Conservation (phyloP, 1,140 invertebrate species). For the Helicorthomorpha holstii region DNA sequence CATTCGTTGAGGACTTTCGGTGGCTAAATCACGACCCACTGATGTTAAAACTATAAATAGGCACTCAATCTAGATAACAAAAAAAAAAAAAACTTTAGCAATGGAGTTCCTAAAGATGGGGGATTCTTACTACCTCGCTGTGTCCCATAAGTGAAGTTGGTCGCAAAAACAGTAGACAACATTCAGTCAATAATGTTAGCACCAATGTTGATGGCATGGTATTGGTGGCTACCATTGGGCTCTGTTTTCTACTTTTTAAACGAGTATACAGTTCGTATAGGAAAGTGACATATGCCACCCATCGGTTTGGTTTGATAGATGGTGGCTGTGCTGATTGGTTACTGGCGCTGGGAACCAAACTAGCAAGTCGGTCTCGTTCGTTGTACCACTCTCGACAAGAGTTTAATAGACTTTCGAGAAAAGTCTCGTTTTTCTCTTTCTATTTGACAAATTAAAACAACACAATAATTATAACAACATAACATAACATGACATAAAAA, state of each 20-base stretch:
- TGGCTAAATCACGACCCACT: slow-evolving; percentile 65
- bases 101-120: not conserved
- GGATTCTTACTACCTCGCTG: slow-evolving; percentile 37
- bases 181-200: slow-evolving; percentile 60
- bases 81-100: slow-evolving; percentile 14
- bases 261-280: slow-evolving; percentile 75
- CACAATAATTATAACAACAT: not conserved
- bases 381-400: slow-evolving; percentile 79
- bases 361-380: slow-evolving; percentile 40
- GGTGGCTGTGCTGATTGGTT: not conserved
- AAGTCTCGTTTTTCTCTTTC: slow-evolving; percentile 68
- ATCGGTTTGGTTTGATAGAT: slow-evolving; percentile 24
- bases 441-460: slow-evolving; percentile 17
- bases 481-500: not conserved
- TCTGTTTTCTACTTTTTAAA: slow-evolving; percentile 24
- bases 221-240: slow-evolving; percentile 15
- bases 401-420: slow-evolving; percentile 69
- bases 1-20: slow-evolving; percentile 56
- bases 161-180: slow-evolving; percentile 61
- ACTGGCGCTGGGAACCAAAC: slow-evolving; percentile 6
- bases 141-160: slow-evolving; percentile 53
- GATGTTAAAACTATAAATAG: slow-evolving; percentile 71
- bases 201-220: slow-evolving; percentile 35
- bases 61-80: slow-evolving; percentile 48
- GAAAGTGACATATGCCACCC: slow-evolving; percentile 70